These are phyloP conservation scores for Andricus curvator DNA, from an alignment of 2,888 invertebrate species.

Conservation along the genomic window DNA sequence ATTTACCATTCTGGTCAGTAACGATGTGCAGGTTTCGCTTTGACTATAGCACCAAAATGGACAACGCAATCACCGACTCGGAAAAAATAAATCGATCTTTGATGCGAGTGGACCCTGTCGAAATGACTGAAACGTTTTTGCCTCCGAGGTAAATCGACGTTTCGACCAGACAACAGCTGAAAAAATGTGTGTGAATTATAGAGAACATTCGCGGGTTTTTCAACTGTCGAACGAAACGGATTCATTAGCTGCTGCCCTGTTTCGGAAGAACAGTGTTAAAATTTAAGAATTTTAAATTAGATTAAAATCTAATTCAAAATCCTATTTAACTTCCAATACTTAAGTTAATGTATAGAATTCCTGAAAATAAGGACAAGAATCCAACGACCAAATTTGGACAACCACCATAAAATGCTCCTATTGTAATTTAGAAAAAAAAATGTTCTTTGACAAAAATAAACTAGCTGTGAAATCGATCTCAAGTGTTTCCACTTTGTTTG, in stretches of 20 bases:
- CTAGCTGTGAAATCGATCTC: too few relatives aligned
- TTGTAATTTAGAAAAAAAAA: too few relatives aligned
- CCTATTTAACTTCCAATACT: too few relatives aligned
- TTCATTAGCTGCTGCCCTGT: background rate
- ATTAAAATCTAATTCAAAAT: too few relatives aligned
- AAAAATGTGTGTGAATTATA: conserved; percentile 24
- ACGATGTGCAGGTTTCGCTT: conserved; percentile 62
- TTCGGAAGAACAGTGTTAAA: too few relatives aligned
- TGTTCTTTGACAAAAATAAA: too few relatives aligned
- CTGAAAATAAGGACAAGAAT: too few relatives aligned
- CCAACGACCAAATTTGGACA: too few relatives aligned
- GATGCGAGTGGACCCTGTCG: conserved; percentile 47
- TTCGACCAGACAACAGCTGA: conserved; percentile 29
- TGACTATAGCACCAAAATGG: conserved; percentile 53
- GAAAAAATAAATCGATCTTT: conserved; percentile 53
- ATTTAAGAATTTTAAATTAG: too few relatives aligned
- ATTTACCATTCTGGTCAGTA: conserved; percentile 70
- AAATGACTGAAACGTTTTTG: conserved; percentile 35
- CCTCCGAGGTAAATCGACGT: conserved; percentile 21
- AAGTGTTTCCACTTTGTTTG: too few relatives aligned
- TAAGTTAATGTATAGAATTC: too few relatives aligned
- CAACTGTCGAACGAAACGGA: conserved; percentile 2
- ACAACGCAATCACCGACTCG: conserved; percentile 52
- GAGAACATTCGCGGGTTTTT: background rate
- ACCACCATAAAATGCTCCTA: too few relatives aligned